phyloP scores from a whole-genome alignment of 2,113 vertebrate genomes.

The Channa argus region DNA sequence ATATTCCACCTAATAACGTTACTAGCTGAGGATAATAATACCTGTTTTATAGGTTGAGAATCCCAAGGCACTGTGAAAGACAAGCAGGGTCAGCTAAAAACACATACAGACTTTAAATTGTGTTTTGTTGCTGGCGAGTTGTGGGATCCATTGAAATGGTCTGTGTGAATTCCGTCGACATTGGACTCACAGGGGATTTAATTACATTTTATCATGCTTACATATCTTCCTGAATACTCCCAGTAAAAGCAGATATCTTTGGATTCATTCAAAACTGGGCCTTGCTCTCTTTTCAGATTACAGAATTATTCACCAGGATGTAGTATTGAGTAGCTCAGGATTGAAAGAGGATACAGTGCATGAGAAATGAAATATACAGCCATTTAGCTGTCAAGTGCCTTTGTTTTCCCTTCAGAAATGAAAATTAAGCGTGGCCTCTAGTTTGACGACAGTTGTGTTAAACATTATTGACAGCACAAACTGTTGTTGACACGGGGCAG shows the following conservation, averaged over 20 bases:
- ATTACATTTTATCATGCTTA: not conserved
- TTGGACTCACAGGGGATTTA: not conserved
- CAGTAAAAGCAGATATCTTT: not conserved
- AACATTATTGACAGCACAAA: not conserved
- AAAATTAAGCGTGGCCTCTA: not conserved
- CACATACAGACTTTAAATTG: constrained; percentile 30
- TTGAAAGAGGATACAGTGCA: not conserved
- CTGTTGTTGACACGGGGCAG: constrained; percentile 1
- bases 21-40: constrained; percentile 46
- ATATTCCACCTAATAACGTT: constrained; percentile 38
- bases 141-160: not conserved
- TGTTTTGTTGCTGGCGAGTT: not conserved
- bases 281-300: not conserved
- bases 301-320: not conserved
- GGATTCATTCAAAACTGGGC: not conserved
- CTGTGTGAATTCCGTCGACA: not conserved
- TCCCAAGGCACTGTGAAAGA: constrained; percentile 53
- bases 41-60: constrained; percentile 51
- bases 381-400: not conserved
- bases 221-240: not conserved
- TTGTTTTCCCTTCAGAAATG: not conserved
- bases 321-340: not conserved
- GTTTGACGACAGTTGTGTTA: constrained; percentile 14
- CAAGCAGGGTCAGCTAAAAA: constrained; percentile 45
- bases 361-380: no score